Percentiles rank a stretch among this genome's conserved stretches.
phyloP scores from a whole-genome alignment of 2,113 vertebrate genomes.

The Casuarius casuarius region DNA sequence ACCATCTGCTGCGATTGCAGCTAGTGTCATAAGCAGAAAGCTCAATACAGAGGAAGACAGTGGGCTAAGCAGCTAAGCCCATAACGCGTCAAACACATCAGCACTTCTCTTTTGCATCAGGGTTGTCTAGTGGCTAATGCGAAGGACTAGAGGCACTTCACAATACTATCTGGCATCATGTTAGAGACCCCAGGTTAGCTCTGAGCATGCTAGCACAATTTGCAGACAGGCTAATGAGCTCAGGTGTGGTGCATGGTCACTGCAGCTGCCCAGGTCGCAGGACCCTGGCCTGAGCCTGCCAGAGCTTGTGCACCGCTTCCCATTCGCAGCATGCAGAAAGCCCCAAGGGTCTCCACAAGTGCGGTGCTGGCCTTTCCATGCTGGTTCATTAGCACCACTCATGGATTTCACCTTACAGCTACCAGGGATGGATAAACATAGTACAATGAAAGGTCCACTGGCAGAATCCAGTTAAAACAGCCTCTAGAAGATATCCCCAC shows the following conservation, averaged over 20 bases:
- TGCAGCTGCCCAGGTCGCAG: neutral
- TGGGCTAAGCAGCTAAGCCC: neutral
- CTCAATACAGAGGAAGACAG: neutral
- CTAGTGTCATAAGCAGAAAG: neutral
- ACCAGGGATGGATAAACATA: neutral
- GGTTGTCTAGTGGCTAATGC: neutral
- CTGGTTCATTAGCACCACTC: accelerated
- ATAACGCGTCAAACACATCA: neutral
- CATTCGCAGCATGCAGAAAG: neutral
- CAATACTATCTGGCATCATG: no score
- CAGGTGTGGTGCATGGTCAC: accelerated
- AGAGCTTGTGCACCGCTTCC: neutral
- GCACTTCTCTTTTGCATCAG: neutral
- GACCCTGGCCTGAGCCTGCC: accelerated
- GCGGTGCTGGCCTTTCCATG: accelerated
- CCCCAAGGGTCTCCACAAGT: accelerated
- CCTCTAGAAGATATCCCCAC: neutral
- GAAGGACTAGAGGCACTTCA: neutral
- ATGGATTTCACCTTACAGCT: neutral
- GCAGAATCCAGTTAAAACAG: neutral
- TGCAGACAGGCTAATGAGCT: no score
- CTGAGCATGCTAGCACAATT: neutral
- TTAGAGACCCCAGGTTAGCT: neutral
- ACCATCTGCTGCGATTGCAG: neutral
- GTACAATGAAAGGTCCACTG: neutral